Conservation (phyloP, 2,888 invertebrate species). For the Clostera curtula region DNA sequence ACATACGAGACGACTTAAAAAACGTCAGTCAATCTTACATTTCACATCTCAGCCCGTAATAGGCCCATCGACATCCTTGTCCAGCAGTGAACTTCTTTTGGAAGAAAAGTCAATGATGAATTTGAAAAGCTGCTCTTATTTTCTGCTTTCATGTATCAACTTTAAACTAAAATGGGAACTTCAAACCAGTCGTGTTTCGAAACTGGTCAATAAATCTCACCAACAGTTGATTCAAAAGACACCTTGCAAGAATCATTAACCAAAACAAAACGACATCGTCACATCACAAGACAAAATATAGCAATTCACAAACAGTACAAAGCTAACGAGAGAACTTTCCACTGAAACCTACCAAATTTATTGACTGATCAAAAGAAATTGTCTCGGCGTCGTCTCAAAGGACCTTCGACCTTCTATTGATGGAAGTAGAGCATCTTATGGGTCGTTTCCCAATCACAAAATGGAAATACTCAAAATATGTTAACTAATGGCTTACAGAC, state of each 20-base stretch:
- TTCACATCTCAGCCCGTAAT: too few species aligned
- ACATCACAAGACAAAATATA: constrained; percentile 1
- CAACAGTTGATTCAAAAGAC: too few species aligned
- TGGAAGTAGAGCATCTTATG: constrained; percentile 4
- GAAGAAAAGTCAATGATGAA: too few species aligned
- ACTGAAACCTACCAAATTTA: constrained; percentile 21
- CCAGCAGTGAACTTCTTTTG: too few species aligned
- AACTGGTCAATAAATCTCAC: too few species aligned
- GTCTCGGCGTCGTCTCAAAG: constrained; percentile 5
- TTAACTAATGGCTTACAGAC: constrained; percentile 14
- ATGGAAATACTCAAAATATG: constrained; percentile 21
- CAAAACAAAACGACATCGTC: constrained; percentile 1
- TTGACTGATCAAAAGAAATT: constrained; percentile 27
- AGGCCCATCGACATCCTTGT: too few species aligned
- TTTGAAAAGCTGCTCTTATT: too few species aligned
- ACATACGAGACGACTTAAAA: too few species aligned
- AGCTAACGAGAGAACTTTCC: constrained; percentile 22
- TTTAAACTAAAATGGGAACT: too few species aligned
- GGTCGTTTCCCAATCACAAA: constrained; percentile 8
- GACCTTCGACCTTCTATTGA: constrained; percentile 1
- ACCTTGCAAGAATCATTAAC: background rate
- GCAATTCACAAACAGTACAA: constrained; percentile 19
- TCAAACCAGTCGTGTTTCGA: too few species aligned
- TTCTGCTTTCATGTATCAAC: too few species aligned
- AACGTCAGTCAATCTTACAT: too few species aligned